Evolutionary conservation across 2,113 vertebrate species (phyloP).

Genomic region (Thunnus thynnus): DNA sequence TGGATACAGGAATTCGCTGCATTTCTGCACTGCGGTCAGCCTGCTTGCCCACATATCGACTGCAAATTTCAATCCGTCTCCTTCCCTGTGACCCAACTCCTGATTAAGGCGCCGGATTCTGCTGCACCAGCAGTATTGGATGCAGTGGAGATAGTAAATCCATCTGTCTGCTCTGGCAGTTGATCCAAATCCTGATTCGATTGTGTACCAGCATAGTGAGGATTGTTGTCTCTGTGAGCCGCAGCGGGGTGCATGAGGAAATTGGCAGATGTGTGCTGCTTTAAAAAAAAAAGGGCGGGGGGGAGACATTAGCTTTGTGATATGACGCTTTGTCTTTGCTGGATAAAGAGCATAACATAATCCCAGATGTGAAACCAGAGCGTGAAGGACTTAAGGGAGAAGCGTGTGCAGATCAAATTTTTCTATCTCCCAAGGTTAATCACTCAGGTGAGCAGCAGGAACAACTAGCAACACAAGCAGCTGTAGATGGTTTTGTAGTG

Average conservation of each 20-base stretch:
- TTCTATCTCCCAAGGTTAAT: slow-evolving; percentile 24
- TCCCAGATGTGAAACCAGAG: slow-evolving; percentile 42
- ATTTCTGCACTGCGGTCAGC: slow-evolving; percentile 47
- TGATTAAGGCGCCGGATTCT: slow-evolving; percentile 58
- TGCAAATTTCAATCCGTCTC: slow-evolving; percentile 54
- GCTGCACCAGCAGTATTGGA: slow-evolving; percentile 58
- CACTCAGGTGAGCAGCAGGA: slow-evolving; percentile 31
- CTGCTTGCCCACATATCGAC: slow-evolving; percentile 50
- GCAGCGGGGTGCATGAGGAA: slow-evolving; percentile 7
- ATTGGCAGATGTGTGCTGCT: slow-evolving; percentile 15
- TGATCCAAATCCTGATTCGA: slow-evolving; percentile 54
- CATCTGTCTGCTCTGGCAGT: slow-evolving; percentile 52
- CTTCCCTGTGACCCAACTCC: slow-evolving; percentile 42
- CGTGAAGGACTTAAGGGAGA: background rate
- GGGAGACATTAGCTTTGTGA: slow-evolving; percentile 32
- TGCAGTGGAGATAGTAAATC: slow-evolving; percentile 70
- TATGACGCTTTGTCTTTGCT: slow-evolving; percentile 30
- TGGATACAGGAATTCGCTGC: background rate
- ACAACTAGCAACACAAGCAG: background rate
- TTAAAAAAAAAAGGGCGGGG: background rate
- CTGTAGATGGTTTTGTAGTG: slow-evolving; percentile 12
- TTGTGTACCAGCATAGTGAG: slow-evolving; percentile 18
- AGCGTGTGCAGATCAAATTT: background rate
- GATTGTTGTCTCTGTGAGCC: background rate
- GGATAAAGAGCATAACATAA: slow-evolving; percentile 16